Conservation (phyloP, 2,888 invertebrate species). For the Hypsopygia costalis region DNA sequence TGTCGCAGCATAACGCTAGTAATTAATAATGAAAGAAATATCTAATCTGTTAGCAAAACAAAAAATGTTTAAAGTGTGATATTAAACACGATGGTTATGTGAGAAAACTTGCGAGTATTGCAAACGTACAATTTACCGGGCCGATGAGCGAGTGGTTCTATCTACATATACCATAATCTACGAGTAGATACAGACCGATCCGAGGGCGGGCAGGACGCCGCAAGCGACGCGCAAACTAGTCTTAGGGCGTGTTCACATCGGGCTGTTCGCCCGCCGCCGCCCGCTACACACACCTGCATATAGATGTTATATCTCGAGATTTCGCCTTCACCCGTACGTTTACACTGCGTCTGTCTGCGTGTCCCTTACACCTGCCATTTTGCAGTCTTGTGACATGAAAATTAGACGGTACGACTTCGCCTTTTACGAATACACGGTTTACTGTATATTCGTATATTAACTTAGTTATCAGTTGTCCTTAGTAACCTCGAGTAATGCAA, state of each 20-base stretch:
- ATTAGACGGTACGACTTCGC: neutral
- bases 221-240: slow-evolving; percentile 11
- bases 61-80: too few relatives aligned
- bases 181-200: slow-evolving; percentile 3
- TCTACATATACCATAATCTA: slow-evolving; percentile 1
- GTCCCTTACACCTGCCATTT: neutral
- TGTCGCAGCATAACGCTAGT: too few relatives aligned
- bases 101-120: neutral
- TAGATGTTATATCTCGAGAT: neutral
- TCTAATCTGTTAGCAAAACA: too few relatives aligned
- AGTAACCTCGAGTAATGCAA: too few relatives aligned
- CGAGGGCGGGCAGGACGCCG: slow-evolving; percentile 7
- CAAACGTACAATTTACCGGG: neutral
- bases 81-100: too few relatives aligned
- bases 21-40: too few relatives aligned
- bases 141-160: neutral
- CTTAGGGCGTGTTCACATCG: slow-evolving; percentile 9
- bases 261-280: neutral
- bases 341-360: neutral
- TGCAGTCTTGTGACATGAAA: neutral
- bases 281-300: neutral
- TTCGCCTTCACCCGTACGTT: neutral
- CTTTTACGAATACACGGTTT: neutral
- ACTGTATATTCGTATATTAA: too few relatives aligned
- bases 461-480: too few relatives aligned